Evolutionary conservation across 2,888 invertebrate species (phyloP).

Genomic region (Linyphia triangularis): DNA sequence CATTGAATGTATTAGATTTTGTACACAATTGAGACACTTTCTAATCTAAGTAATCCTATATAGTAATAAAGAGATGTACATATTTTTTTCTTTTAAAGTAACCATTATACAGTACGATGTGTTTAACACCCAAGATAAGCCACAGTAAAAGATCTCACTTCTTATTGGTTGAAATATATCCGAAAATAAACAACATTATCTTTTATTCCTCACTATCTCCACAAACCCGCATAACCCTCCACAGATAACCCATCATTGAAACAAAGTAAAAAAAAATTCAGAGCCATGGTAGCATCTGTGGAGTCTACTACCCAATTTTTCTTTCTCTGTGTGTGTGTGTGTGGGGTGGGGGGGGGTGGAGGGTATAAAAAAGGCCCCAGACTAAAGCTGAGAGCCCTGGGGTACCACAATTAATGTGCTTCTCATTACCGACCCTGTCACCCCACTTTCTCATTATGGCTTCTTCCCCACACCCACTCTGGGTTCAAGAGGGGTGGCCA

Average conservation of each 20-base stretch:
- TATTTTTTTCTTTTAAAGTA: too few relatives aligned
- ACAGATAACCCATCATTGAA: neutral
- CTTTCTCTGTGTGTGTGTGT: neutral
- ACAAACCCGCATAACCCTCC: neutral
- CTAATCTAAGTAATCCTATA: too few relatives aligned
- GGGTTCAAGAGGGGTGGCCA: neutral
- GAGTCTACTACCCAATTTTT: slow-evolving; percentile 2
- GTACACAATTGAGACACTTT: too few relatives aligned
- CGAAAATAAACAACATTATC: too few relatives aligned
- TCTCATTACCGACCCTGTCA: slow-evolving; percentile 63
- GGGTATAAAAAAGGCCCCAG: slow-evolving; percentile 32
- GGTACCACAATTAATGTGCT: slow-evolving; percentile 71
- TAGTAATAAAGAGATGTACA: too few relatives aligned
- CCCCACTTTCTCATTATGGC: slow-evolving; percentile 64
- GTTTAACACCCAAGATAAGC: too few relatives aligned
- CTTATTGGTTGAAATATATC: too few relatives aligned
- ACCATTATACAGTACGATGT: too few relatives aligned
- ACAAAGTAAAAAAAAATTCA: slow-evolving; percentile 10
- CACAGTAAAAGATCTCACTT: too few relatives aligned
- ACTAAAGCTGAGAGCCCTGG: slow-evolving; percentile 32
- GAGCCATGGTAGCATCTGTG: slow-evolving; percentile 45
- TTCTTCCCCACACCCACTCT: slow-evolving; percentile 7
- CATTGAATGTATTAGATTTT: too few relatives aligned
- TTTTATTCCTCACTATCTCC: too few relatives aligned
- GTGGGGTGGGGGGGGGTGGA: neutral